Evolutionary conservation across 92 coral and sea anemone genomes (phyloP).

Genomic region (Hydrozoanthus gracilis): DNA sequence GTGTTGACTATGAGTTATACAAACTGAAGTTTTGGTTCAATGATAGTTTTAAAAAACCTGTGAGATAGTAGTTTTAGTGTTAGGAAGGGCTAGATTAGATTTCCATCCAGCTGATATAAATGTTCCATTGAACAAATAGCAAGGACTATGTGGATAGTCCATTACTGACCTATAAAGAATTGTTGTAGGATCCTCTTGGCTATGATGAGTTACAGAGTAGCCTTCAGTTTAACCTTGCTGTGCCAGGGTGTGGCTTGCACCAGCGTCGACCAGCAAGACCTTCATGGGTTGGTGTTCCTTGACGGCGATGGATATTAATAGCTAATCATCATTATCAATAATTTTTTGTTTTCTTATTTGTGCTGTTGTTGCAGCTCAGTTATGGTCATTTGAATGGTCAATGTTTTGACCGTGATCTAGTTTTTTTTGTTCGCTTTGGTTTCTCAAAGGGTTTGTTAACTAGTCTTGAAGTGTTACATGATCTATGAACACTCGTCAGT

Average conservation of each 20-base stretch:
- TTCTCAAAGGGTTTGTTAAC: conserved; percentile 37
- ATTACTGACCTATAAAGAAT: conserved; percentile 97
- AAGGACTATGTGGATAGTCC: conserved; percentile 85
- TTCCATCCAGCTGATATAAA: neutral
- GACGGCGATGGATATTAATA: conserved; percentile 58
- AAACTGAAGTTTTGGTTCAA: neutral
- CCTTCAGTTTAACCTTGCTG: conserved; percentile 27
- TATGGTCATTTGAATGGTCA: conserved; percentile 32
- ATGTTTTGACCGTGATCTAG: neutral
- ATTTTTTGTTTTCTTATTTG: conserved; percentile 18
- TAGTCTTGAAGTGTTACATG: conserved; percentile 37
- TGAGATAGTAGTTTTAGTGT: neutral
- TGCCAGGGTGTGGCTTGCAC: conserved; percentile 48
- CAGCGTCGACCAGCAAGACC: conserved; percentile 74
- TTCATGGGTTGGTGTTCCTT: conserved; percentile 90
- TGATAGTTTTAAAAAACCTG: too few species aligned
- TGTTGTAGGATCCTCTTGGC: conserved; percentile 63
- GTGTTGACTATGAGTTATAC: too few species aligned
- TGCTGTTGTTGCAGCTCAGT: conserved; percentile 39
- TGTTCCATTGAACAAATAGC: conserved; percentile 1
- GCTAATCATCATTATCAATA: neutral
- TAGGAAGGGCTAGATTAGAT: conserved; percentile 30
- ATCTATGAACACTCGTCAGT: conserved; percentile 15
- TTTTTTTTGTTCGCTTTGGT: conserved; percentile 2
- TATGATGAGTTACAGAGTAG: conserved; percentile 52